Base-by-base conservation (phyloP, 37 sponge, comb jelly and placozoan genomes). In the Dysidea cf. avara region DNA sequence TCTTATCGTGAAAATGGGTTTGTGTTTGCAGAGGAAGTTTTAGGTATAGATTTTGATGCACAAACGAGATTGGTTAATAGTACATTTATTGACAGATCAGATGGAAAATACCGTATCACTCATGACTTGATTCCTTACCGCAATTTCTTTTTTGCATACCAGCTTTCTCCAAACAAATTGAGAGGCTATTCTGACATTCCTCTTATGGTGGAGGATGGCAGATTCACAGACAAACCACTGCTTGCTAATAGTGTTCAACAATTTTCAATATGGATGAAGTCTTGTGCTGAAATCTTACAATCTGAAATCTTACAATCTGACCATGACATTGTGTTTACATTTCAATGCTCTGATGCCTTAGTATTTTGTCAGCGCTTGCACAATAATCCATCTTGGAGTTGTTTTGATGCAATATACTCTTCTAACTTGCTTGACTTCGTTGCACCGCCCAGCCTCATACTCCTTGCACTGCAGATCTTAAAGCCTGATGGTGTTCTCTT, bases 201-300 rank as follows among this genome's bases (percentile, higher is more conserved):
- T n/a, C 17, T 54, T 20, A 4, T 56, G 12, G 80, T 79, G 7
- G 36, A 28, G 46, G 61, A 72, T 7, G 33, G 22, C 0, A 31
- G 26, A n/a, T 81, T 81, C 38, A 12, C 14, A 2, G 56, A 29
- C 7, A 47, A 37, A 2, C 82, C 82, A 20, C 37, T 81, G 12
- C 68, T 81, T 18, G 73, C 74, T 7, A 81, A 81, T 22, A 66
- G 68, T 57, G 74, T 81, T 54, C 82, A 81, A 67, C 82, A 81
- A 58, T 74, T 81, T 57, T 17, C 59, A 14, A 56, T 81, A 33
- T 81, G 82, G 82, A 14, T 69, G 24, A n/a, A 22, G 2, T 0
- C 22, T 31, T 17, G 52, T 47, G 68, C 53, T 14, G 17, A 9
- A 1, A 30, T 21, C 48, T n/a, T 78, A 0, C n/a, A n/a, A n/a